These are phyloP conservation scores for Ardeotis arabs DNA, from an alignment of 2,113 vertebrate genomes.

Conservation along the genomic window DNA sequence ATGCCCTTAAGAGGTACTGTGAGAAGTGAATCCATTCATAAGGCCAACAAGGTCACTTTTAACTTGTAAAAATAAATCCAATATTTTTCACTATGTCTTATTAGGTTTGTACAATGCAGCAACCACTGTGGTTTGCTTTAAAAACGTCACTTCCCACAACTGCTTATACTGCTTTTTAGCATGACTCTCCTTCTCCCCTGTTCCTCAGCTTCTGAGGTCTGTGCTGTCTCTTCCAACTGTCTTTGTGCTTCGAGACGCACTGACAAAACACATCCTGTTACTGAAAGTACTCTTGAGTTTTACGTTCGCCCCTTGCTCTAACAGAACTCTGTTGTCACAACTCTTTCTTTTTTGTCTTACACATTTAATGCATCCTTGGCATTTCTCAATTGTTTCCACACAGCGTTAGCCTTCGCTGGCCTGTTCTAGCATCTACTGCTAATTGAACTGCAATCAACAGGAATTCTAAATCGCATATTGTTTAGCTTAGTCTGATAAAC, in stretches of 20 bases:
- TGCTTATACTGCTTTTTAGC: slow-evolving; percentile 51
- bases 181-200: slow-evolving; percentile 6
- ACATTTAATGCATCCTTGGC: not conserved
- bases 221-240: not conserved
- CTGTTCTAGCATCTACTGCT: not conserved
- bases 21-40: slow-evolving; percentile 79
- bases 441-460: not conserved
- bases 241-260: not conserved
- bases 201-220: not conserved
- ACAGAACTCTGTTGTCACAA: not conserved
- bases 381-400: not conserved
- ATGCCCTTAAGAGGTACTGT: slow-evolving; percentile 78
- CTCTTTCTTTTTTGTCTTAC: not conserved
- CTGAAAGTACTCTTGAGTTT: not conserved
- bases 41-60: slow-evolving; percentile 78
- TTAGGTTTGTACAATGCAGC: slow-evolving; percentile 79
- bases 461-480: not conserved
- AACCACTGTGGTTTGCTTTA: slow-evolving; percentile 59
- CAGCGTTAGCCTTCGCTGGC: not conserved
- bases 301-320: not conserved
- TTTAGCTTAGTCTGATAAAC: not conserved
- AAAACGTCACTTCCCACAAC: slow-evolving; percentile 54
- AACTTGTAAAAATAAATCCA: slow-evolving; percentile 85
- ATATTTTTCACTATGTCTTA: slow-evolving; percentile 82
- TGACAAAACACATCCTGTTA: accelerated